Conservation (phyloP, 2,797 vertebrate species). For the Malurus splendens region DNA sequence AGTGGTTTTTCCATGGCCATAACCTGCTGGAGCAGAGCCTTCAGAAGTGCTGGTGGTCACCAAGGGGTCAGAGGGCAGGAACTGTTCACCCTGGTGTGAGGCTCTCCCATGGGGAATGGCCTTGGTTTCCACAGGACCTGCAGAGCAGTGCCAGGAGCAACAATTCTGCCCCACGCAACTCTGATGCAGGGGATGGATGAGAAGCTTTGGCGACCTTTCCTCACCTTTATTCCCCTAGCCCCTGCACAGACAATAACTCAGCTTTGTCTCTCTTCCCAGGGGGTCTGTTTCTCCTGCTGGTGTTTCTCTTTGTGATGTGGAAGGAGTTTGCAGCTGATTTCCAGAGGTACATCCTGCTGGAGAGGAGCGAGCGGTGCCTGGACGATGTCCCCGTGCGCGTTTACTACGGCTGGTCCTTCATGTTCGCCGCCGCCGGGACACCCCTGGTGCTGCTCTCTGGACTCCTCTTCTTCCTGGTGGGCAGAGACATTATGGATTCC, state of each 20-base stretch:
- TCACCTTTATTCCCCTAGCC: neutral
- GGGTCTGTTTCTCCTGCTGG: slow-evolving; percentile 72
- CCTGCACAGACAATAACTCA: neutral
- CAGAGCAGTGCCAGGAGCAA: rapidly evolving
- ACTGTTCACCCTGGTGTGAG: rapidly evolving
- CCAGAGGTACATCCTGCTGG: slow-evolving; percentile 79
- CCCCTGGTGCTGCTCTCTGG: slow-evolving; percentile 80
- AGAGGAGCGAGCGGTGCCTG: slow-evolving; percentile 72
- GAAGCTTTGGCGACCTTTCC: rapidly evolving
- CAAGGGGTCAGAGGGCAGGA: neutral
- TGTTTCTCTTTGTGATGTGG: slow-evolving; percentile 85
- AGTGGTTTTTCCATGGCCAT: rapidly evolving
- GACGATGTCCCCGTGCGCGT: slow-evolving; percentile 45
- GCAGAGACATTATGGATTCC: slow-evolving; percentile 60
- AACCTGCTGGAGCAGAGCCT: neutral
- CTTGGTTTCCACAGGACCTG: neutral
- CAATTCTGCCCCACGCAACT: neutral
- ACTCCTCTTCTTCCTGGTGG: slow-evolving; percentile 80
- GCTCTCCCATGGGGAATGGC: rapidly evolving
- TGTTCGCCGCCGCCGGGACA: slow-evolving; percentile 76
- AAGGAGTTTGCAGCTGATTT: slow-evolving; percentile 82
- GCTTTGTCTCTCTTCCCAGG: slow-evolving; percentile 60
- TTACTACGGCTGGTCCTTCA: slow-evolving; percentile 84
- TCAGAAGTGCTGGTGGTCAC: rapidly evolving
- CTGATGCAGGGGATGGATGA: neutral